Evolutionary conservation across 2,888 invertebrate genomes (phyloP), one percentile per base, ranked within the genome.

Genomic region (Eupithecia insigniata): DNA sequence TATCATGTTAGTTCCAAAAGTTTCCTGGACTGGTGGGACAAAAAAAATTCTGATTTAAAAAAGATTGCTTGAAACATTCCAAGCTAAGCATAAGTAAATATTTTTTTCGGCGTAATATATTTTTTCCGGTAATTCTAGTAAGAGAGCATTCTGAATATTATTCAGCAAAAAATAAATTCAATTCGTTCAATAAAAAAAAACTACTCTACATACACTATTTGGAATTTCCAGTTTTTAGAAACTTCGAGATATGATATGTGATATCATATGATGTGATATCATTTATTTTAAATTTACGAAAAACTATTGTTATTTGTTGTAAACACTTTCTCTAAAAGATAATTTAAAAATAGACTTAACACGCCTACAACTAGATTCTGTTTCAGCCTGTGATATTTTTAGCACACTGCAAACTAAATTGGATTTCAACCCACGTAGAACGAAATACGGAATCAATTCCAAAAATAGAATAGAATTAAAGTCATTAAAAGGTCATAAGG

Each of bases 341-440:
- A 6, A 30, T 69, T 46, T 46, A 62, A 43, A 30, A 69, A 62
- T 62, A 62, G 22, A 61, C 26, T 55, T 4, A 55, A 30, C 0
- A 64, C 62, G 28, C 64, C 69, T 14, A 64, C 69, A 2, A 26
- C 22, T 1, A 69, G 39, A 36, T 69, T 65, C 28, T 39, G 55
- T 39, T 69, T 26, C 12, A 26, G 26, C 14, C 12, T 61, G 61
- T 18, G 32, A 61, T 32, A 62, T 62, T 62, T 22, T 18, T 12
- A 12, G 34, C 34, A 62, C 32, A 61, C 18, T 32, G 18, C 32
- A 18, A 32, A 28, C n/a, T 10, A n/a, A n/a, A 62, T 62, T 32
- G 61, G 34, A 55, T 28, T 34, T 62, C 36, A 6, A 28, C 55
- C 68, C 61, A 68, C 68, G 43, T 10, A 62, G 22, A 26, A 55